Percentiles rank a stretch among this genome's conserved stretches.
Conservation (phyloP, 2,113 vertebrate species). For the Microcebus ravelobensis region DNA sequence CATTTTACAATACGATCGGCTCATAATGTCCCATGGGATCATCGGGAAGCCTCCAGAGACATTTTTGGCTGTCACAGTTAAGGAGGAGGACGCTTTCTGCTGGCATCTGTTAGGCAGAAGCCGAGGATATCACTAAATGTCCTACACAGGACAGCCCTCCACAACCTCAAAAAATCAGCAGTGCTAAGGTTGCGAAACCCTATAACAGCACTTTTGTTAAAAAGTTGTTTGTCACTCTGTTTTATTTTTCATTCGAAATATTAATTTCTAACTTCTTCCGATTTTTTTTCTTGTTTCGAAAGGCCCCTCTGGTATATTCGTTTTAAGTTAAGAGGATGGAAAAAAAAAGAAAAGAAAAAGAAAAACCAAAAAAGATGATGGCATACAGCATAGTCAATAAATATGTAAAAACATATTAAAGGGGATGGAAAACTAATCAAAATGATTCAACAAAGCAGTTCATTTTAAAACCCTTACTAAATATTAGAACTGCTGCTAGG, state of each 20-base stretch:
- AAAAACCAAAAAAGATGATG: not conserved
- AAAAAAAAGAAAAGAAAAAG: not conserved
- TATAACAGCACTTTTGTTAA: not conserved
- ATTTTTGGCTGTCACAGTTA: not conserved
- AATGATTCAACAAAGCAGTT: not conserved
- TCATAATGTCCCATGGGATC: not conserved
- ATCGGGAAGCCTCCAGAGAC: not conserved
- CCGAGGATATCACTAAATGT: not conserved
- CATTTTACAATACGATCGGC: not conserved
- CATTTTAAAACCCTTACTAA: not conserved
- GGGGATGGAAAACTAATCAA: not conserved
- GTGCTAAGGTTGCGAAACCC: not conserved
- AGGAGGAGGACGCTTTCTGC: not conserved
- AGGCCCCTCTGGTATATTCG: not conserved
- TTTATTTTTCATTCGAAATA: not conserved
- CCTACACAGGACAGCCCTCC: not conserved
- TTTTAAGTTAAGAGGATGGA: not conserved
- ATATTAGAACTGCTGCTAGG: not conserved
- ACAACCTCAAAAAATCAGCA: not conserved
- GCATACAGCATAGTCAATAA: not conserved
- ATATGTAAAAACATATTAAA: not conserved
- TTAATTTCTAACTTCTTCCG: not conserved
- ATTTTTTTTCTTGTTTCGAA: not conserved
- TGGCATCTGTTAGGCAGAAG: not conserved
- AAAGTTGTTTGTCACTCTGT: not conserved